Evolutionary conservation across 2,888 invertebrate genomes (phyloP), one percentile per base, ranked within the genome.

Genomic region (Nomada goodeniana): DNA sequence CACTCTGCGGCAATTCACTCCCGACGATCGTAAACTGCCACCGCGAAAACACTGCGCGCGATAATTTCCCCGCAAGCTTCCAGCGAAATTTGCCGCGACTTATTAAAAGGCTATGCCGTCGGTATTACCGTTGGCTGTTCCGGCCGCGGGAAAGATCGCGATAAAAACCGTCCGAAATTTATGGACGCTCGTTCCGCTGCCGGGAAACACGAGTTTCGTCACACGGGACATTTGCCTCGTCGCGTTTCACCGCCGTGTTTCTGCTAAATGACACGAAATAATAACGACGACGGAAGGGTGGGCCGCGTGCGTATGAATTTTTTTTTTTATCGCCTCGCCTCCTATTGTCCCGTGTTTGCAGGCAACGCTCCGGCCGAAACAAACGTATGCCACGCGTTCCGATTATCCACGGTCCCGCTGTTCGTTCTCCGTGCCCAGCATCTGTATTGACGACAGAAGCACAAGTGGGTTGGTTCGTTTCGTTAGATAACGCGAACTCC

Each of bases 241-340:
- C 64, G 59, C 79, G 76, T 69, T 69, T n/a, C 60, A 53, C 50
- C 57, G 42, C 52, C 70, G 59, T 68, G 80, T 68, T 63, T 53
- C 78, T 50, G 72, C 68, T 67, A 80, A 80, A 80, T 80, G 80
- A 72, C 80, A 71, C 68, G 80, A 80, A 80, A 80, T 80, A 80
- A 80, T 80, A 80, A 80, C 55, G 71, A 53, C 61, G 60, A 72
- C 72, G 78, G 80, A 68, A 78, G 68, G 64, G 63, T 64, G 63
- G 59, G 68, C 78, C 72, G 53, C 68, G 63, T 68, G 67, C 71
- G 36, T 72, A 63, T 80, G 80, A 80, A 80, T 78, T 80, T 80
- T 80, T 80, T 80, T 78, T 80, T 80, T 80, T 80, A 80, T 80
- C 78, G 71, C 71, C 42, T 72, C 63, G 61, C 60, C 52, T 61